Evolutionary conservation across 2,113 vertebrate species (phyloP).

Genomic region (Tetrax tetrax): DNA sequence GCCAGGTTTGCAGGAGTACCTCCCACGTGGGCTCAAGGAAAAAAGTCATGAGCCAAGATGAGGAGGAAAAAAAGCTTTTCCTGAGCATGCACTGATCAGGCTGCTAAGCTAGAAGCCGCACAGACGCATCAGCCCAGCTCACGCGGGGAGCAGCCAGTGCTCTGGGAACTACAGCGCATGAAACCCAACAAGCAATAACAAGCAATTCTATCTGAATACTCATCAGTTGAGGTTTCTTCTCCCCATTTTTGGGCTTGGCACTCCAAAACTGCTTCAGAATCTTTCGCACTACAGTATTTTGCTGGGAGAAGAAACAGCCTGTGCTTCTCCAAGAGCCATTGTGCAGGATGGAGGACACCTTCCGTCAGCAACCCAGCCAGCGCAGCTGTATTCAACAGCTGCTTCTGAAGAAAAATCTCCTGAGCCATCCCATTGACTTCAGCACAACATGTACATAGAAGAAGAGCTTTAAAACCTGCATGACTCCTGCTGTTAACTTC

Average conservation of each 20-base stretch:
- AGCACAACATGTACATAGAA: accelerated
- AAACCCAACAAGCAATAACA: background rate
- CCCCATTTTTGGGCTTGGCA: accelerated
- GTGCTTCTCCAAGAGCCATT: background rate
- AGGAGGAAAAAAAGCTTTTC: background rate
- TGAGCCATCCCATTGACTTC: background rate
- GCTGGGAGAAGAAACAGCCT: background rate
- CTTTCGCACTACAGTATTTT: background rate
- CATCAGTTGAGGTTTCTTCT: background rate
- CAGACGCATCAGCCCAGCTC: background rate
- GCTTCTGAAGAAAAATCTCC: background rate
- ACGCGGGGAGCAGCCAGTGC: background rate
- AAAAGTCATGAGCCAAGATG: background rate
- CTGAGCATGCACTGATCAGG: background rate
- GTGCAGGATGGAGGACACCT: background rate
- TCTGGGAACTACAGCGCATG: background rate
- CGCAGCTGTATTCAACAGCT: background rate
- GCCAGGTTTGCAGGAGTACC: background rate
- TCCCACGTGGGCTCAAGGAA: background rate
- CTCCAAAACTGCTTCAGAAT: background rate
- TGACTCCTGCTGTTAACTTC: background rate
- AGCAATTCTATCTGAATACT: background rate
- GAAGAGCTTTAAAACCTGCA: background rate
- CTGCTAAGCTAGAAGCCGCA: background rate
- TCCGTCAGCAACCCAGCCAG: background rate